These are phyloP conservation scores for Clanis bilineata DNA, from an alignment of 2,888 invertebrate species.

Conservation along the genomic window DNA sequence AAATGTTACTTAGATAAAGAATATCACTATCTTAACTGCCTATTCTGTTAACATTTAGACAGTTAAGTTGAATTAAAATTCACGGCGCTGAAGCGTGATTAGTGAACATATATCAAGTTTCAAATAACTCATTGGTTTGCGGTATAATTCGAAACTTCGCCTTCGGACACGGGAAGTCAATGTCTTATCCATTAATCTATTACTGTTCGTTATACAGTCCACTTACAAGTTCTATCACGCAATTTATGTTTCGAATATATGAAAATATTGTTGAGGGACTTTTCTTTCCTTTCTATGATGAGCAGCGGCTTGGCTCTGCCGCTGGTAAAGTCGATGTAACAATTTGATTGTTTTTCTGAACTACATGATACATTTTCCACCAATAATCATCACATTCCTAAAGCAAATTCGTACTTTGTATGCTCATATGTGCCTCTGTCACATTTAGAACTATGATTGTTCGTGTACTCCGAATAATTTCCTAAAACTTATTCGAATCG, in stretches of 20 bases:
- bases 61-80: neutral
- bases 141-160: slow-evolving; percentile 1
- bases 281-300: too few species aligned
- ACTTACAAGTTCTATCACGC: neutral
- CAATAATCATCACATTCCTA: too few species aligned
- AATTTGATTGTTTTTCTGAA: too few species aligned
- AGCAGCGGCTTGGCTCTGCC: too few species aligned
- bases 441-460: too few species aligned
- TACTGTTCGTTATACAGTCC: neutral
- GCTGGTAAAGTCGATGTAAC: too few species aligned
- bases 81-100: neutral
- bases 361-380: too few species aligned
- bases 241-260: neutral
- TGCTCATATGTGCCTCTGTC: too few species aligned
- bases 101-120: slow-evolving; percentile 4
- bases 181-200: slow-evolving; percentile 11
- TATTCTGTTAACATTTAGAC: neutral
- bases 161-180: neutral
- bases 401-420: too few species aligned
- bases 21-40: neutral
- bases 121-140: slow-evolving; percentile 3
- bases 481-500: too few species aligned
- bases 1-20: neutral
- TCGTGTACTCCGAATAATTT: too few species aligned
- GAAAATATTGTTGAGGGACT: too few species aligned